Percentiles rank a stretch among this genome's conserved stretches.
phyloP scores from a whole-genome alignment of 2,113 vertebrate genomes.

The Sturnus vulgaris region DNA sequence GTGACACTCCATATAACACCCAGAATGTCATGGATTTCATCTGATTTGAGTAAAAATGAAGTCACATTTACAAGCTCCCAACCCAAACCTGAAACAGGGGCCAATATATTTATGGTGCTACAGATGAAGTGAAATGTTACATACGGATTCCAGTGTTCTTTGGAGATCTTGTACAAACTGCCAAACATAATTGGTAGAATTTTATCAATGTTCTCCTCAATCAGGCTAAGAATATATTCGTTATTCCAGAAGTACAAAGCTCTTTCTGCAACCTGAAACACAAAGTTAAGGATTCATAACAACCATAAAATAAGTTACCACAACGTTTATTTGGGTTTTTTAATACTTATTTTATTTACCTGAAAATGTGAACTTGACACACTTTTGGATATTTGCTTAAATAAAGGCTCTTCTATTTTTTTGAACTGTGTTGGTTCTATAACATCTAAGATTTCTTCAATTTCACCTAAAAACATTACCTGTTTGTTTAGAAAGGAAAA shows the following conservation, averaged over 20 bases:
- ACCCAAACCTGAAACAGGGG: not conserved
- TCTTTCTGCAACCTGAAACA: conserved; percentile 91
- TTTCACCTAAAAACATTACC: conserved; percentile 99
- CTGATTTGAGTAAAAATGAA: not conserved
- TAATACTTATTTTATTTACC: conserved; percentile 66
- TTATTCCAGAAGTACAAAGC: conserved; percentile 99
- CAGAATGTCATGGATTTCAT: not conserved
- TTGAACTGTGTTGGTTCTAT: conserved; percentile 98
- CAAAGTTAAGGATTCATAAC: conserved; percentile 12
- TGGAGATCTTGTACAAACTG: conserved; percentile 97
- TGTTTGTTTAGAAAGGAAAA: conserved; percentile 56
- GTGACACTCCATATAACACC: not conserved
- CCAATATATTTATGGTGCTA: not conserved
- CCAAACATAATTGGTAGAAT: conserved; percentile 97
- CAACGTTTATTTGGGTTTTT: not conserved
- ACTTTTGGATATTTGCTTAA: conserved; percentile 95
- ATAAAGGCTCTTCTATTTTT: conserved; percentile 95
- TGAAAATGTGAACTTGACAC: conserved; percentile 98
- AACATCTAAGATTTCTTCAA: conserved; percentile 97
- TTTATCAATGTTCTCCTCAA: conserved; percentile 96
- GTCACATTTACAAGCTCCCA: not conserved
- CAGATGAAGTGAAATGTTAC: conserved; percentile 41
- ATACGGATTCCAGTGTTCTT: conserved; percentile 99
- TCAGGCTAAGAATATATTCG: conserved; percentile 97
- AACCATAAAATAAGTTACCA: not conserved